Base-by-base conservation (phyloP, 2,797 vertebrate genomes). In the Leucoraja ocellata region DNA sequence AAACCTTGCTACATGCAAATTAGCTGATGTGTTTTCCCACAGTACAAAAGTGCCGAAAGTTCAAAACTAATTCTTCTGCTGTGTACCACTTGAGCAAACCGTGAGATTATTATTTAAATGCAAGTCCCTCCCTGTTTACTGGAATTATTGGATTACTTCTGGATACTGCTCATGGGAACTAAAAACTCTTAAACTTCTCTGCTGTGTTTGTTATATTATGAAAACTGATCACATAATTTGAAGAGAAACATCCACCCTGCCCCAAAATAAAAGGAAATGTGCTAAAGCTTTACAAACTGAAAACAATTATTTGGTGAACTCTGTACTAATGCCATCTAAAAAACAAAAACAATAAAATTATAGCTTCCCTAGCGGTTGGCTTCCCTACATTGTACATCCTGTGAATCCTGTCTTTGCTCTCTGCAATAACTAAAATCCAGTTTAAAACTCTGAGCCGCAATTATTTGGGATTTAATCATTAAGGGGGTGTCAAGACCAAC, bases 391-490 rank as follows among this genome's bases (percentile, higher is more conserved):
- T 28, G 61, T 63, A 61, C 32, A 14, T 65, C 13, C 83, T n/a
- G 2, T 88, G 63, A 7, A 88, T 32, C 2, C n/a, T 16, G 68
- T 36, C n/a, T 88, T 68, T 32, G 28, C 23, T 74, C 71, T 21
- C 23, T 23, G 6, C 1, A 68, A 21, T 88, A 36, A 88, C 36
- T 68, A 88, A 63, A n/a, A 88, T 88, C 13, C 63, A 68, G 68
- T 63, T 88, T 25, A 65, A 88, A 68, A 88, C 63, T 18, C 32
- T n/a, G 63, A 68, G 8, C 65, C 61, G 58, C 46, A 68, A 36
- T 65, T 63, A 88, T 68, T 36, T 63, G n/a, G 84, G 84, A 88
- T 88, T 88, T 68, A 88, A 21, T 32, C 84, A 88, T 16, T 18
- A 88, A 88, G 16, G n/a, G 18, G 61, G 61, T 65, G 36, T 18